Conservation (phyloP, 2,797 vertebrate genomes). For the Pangasius djambal region DNA sequence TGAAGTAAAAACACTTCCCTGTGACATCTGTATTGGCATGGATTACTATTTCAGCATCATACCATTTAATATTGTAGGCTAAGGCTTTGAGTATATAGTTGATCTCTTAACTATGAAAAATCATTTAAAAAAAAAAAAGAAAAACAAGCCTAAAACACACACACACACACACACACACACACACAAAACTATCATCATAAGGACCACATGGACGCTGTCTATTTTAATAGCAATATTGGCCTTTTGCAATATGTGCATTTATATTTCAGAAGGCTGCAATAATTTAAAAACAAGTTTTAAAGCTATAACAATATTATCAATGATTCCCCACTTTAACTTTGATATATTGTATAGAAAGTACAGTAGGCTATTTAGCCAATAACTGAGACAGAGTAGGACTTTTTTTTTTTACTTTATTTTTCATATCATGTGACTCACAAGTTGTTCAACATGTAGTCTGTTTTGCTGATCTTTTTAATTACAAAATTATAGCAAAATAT, state of each 20-base stretch:
- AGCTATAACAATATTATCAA: not conserved
- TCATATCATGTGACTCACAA: not conserved
- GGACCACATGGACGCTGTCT: not conserved
- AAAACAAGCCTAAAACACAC: not conserved
- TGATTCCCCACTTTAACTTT: not conserved
- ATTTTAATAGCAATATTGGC: not conserved
- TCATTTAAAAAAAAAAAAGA: not conserved
- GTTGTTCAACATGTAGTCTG: not conserved
- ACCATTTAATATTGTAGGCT: not conserved
- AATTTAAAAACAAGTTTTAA: not conserved
- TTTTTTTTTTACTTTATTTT: not conserved
- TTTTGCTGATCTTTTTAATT: not conserved
- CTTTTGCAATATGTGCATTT: not conserved
- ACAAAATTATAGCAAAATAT: too few species aligned
- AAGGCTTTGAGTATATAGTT: not conserved
- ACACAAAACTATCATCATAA: not conserved
- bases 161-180: not conserved
- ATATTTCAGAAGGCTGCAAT: not conserved
- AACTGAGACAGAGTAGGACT: not conserved
- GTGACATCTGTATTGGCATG: too few species aligned
- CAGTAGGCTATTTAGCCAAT: not conserved
- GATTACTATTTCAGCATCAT: not conserved
- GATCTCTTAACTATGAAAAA: not conserved
- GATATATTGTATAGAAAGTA: not conserved
- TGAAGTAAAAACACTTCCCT: not conserved